Percentiles rank a stretch among this genome's conserved stretches.
Evolutionary conservation across 2,113 vertebrate species (phyloP).

Genomic region (Marmota monax): DNA sequence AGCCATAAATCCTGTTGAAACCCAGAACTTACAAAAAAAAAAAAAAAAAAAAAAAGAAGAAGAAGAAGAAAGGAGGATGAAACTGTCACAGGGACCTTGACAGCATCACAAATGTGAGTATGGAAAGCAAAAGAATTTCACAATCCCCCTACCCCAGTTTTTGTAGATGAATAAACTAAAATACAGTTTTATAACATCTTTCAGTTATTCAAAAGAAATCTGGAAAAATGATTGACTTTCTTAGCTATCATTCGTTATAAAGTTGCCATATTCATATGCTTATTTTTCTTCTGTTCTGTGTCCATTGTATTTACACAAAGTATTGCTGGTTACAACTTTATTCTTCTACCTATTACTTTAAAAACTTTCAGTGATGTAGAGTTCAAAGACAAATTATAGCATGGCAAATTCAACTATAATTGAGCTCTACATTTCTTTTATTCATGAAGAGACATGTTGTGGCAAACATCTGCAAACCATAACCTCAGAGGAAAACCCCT

Average conservation of each 20-base stretch:
- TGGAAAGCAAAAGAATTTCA: neutral
- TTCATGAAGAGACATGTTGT: slow-evolving; percentile 26
- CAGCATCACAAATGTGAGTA: neutral
- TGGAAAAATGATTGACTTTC: neutral
- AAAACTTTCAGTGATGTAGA: slow-evolving; percentile 40
- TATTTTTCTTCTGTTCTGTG: neutral
- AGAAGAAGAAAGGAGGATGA: neutral
- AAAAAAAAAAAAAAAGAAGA: too few relatives aligned
- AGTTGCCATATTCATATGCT: neutral
- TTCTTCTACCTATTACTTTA: neutral
- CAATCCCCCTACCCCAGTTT: accelerated
- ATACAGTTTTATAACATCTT: neutral
- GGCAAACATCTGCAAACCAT: slow-evolving; percentile 1
- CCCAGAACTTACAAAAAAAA: neutral
- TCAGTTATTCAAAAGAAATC: slow-evolving; percentile 4
- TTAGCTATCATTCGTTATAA: slow-evolving; percentile 3
- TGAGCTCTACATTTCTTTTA: neutral
- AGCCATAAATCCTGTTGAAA: neutral
- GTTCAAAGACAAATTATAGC: neutral
- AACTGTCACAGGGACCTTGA: neutral
- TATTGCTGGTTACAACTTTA: neutral
- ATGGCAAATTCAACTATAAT: neutral
- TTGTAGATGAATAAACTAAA: slow-evolving; percentile 18
- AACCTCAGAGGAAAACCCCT: slow-evolving; percentile 66
- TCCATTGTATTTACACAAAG: slow-evolving; percentile 42